A percentile compares a stretch with the other conserved stretches of the same genome.
These are phyloP conservation scores for Papilio gigon DNA, from an alignment of 2,888 invertebrate species.

Conservation along the genomic window DNA sequence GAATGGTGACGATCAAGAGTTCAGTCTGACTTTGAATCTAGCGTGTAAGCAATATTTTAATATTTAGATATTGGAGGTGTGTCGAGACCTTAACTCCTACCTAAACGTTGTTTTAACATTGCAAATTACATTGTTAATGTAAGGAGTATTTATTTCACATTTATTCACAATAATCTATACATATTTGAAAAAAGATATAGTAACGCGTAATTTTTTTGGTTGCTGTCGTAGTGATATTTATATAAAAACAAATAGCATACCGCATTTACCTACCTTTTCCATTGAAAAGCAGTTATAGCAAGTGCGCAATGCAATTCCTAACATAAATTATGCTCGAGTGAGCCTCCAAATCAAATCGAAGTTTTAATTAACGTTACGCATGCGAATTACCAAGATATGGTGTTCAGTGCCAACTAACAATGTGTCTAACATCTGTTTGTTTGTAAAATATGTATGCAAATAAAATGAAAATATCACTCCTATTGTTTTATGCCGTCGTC, in stretches of 20 bases:
- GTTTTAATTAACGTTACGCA: slow-evolving; percentile 59
- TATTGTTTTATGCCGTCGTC: slow-evolving; percentile 56
- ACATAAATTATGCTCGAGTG: slow-evolving; percentile 51
- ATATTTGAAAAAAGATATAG: neutral
- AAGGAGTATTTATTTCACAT: too few species aligned
- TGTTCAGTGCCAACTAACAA: slow-evolving; percentile 16
- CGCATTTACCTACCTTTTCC: neutral
- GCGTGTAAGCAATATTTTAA: too few species aligned
- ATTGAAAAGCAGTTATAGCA: neutral
- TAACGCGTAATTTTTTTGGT: too few species aligned
- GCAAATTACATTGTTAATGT: too few species aligned
- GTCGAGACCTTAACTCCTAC: too few species aligned
- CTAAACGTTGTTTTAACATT: too few species aligned
- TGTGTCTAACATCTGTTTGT: slow-evolving; percentile 27
- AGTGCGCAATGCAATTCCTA: slow-evolving; percentile 29
- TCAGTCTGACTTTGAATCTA: too few species aligned
- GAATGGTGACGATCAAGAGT: too few species aligned
- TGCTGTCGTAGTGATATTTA: too few species aligned
- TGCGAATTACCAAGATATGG: slow-evolving; percentile 28
- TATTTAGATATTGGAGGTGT: too few species aligned
- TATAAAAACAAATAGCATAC: neutral
- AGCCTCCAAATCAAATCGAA: slow-evolving; percentile 50
- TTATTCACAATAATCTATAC: too few species aligned
- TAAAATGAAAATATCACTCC: slow-evolving; percentile 68
- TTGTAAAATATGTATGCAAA: slow-evolving; percentile 41